A percentile compares a stretch with the other conserved stretches of the same genome.
phyloP scores from a whole-genome alignment of 2,113 vertebrate genomes.

The Carettochelys insculpta region DNA sequence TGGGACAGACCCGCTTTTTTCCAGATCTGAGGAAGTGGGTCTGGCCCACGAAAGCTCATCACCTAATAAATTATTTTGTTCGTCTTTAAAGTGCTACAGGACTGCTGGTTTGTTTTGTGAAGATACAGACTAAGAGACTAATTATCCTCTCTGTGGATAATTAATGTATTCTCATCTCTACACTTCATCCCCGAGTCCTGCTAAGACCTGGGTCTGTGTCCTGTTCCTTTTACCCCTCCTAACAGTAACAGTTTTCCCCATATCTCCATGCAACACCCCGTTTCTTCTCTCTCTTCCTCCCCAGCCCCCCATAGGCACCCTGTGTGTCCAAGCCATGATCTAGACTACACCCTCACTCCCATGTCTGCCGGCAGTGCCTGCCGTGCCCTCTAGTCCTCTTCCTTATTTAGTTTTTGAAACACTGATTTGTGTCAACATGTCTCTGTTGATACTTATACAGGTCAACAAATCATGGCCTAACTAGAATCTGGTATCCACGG shows the following conservation, averaged over 20 bases:
- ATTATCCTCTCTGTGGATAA: too few relatives aligned
- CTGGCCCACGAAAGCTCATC: too few relatives aligned
- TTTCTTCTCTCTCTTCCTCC: neutral
- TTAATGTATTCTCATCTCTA: constrained; percentile 49
- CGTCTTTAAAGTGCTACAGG: too few relatives aligned
- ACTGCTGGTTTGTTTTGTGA: too few relatives aligned
- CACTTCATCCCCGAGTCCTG: neutral
- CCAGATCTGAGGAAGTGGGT: too few relatives aligned
- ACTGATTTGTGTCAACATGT: neutral
- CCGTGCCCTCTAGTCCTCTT: neutral
- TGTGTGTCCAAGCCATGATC: neutral
- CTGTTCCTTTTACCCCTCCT: constrained; percentile 15
- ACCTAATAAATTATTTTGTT: too few relatives aligned
- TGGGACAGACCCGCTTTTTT: too few relatives aligned
- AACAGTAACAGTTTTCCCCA: neutral
- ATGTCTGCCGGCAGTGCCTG: neutral
- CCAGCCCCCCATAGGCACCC: neutral
- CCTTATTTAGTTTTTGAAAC: neutral
- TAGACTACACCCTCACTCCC: neutral
- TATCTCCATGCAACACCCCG: neutral
- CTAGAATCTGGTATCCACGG: neutral
- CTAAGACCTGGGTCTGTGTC: neutral
- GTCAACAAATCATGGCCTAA: neutral
- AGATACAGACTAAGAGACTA: too few relatives aligned
- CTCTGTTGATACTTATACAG: neutral